Evolutionary conservation across 2,113 vertebrate genomes (phyloP), one percentile per base, ranked within the genome.

Genomic region (Catharus fuscescens): DNA sequence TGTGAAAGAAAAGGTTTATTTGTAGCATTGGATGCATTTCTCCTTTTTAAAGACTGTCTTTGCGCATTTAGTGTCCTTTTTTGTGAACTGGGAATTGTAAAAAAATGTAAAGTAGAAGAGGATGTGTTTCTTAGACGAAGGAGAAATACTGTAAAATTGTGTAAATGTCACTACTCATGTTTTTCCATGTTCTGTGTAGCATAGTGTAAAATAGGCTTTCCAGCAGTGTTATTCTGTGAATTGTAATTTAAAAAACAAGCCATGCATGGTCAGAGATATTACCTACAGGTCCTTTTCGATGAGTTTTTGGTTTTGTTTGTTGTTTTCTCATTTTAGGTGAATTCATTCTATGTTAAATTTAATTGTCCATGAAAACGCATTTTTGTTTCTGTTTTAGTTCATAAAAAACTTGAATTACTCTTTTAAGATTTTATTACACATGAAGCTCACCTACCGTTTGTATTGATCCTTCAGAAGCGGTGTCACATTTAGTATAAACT

Each of bases 161-260:
- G 98, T 98, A 98, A 97, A 98, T 98, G 97, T 98, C 94, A 96
- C 90, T 98, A 95, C 78, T 97, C 95, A 96, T 97, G 89, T 72
- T 93, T 96, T 95, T 86, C 95, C 38, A 57, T 96, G 90, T 94
- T 94, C 62, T 98, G 96, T 98, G 98, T 98, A 98, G 97, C 97
- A 98, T 98, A 98, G 97, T 98, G 98, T 98, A 98, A 98, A 97
- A 98, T 98, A 99, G 98, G 94, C 96, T 97, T 97, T 98, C 92
- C 85, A 92, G 95, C 98, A 99, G 98, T 98, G 97, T 99, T 98
- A 98, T 98, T 98, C 98, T 98, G 98, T 98, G 97, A 98, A 98
- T 96, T 98, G 96, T 99, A 98, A 99, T 98, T 98, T 98, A 98
- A 98, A 95, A 98, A 96, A 26, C 85, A 98, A 98, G 96, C 97